Evolutionary conservation across 1,140 invertebrate genomes (phyloP).

Genomic region (Oryzaephilus surinamensis): DNA sequence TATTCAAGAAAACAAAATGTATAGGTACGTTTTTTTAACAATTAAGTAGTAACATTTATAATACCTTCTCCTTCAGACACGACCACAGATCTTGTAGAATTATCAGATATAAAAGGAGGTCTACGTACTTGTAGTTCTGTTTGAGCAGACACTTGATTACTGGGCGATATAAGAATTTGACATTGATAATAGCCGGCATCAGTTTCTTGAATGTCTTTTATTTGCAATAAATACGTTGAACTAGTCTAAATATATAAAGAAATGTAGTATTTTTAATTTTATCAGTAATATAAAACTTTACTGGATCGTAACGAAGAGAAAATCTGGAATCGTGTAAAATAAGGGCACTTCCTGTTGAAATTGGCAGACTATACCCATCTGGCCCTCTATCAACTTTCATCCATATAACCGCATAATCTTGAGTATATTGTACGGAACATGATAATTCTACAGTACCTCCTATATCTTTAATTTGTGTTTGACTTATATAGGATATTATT

Average conservation of each 20-base stretch:
- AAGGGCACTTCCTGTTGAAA: conserved; percentile 69
- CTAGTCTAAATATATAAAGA: conserved; percentile 21
- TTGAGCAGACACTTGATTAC: conserved; percentile 68
- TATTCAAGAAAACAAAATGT: neutral
- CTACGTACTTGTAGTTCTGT: conserved; percentile 74
- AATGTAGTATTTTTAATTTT: neutral
- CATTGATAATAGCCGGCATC: conserved; percentile 83
- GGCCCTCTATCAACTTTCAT: conserved; percentile 45
- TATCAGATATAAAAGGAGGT: conserved; percentile 85
- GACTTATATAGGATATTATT: conserved; percentile 83
- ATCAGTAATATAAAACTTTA: conserved; percentile 31
- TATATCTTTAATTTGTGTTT: conserved; percentile 85
- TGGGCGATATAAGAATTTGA: conserved; percentile 69
- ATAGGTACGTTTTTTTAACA: neutral
- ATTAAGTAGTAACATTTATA: neutral
- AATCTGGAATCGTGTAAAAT: conserved; percentile 82
- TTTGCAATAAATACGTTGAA: conserved; percentile 43
- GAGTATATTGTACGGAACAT: conserved; percentile 81
- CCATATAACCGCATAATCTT: conserved; percentile 79
- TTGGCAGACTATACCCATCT: conserved; percentile 49
- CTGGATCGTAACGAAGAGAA: conserved; percentile 71
- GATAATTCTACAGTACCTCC: conserved; percentile 77
- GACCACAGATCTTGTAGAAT: conserved; percentile 77
- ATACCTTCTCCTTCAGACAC: conserved; percentile 65
- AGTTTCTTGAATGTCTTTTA: conserved; percentile 92